Evolutionary conservation across 2,113 vertebrate species (phyloP).

Genomic region (Malaclemys terrapin): DNA sequence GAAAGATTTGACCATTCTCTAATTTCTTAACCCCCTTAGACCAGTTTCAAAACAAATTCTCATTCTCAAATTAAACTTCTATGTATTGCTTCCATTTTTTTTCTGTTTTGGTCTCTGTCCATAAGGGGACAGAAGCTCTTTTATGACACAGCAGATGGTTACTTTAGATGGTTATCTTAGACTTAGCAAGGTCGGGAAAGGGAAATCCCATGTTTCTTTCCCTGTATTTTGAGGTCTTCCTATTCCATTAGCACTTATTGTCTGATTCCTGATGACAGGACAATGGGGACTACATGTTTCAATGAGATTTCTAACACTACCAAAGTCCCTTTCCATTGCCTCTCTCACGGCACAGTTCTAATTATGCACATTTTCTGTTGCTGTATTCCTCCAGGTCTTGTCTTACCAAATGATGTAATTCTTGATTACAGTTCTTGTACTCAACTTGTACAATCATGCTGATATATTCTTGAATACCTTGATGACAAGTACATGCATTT

Average conservation of each 20-base stretch:
- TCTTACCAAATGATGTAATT: slow-evolving; percentile 72
- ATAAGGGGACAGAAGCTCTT: neutral
- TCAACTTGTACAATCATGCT: slow-evolving; percentile 57
- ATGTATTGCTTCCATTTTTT: neutral
- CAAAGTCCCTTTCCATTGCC: slow-evolving; percentile 51
- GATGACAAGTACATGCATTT: slow-evolving; percentile 75
- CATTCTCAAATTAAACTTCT: neutral
- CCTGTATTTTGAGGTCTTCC: neutral
- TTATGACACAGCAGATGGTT: neutral
- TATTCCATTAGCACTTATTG: slow-evolving; percentile 1
- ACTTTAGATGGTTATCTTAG: neutral
- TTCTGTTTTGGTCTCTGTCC: neutral
- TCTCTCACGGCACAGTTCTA: slow-evolving; percentile 60
- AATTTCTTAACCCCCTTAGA: neutral
- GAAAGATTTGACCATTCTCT: neutral
- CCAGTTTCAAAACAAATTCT: neutral
- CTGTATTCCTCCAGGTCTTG: slow-evolving; percentile 75
- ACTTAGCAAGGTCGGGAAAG: neutral
- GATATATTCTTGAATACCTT: slow-evolving; percentile 72
- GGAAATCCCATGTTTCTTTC: neutral
- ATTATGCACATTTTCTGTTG: slow-evolving; percentile 72
- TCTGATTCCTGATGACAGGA: slow-evolving; percentile 60
- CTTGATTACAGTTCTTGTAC: slow-evolving; percentile 76
- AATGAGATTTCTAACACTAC: slow-evolving; percentile 52
- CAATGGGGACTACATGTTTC: slow-evolving; percentile 40